phyloP scores from a whole-genome alignment of 2,113 vertebrate genomes.

The Trichomycterus rosablanca region DNA sequence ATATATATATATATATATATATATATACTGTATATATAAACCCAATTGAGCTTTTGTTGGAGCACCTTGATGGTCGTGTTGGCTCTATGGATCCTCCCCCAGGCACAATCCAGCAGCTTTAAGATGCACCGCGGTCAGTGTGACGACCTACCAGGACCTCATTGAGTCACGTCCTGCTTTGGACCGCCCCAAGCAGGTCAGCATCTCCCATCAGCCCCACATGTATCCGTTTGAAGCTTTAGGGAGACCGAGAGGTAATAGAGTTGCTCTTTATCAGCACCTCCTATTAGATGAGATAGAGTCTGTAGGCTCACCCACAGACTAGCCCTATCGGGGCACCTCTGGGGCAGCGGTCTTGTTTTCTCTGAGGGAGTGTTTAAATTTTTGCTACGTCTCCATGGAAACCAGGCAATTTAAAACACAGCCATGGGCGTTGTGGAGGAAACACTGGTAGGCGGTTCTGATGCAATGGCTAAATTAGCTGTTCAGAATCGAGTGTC shows the following conservation, averaged over 20 bases:
- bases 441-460: slow-evolving; percentile 18
- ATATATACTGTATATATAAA: no score
- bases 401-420: slow-evolving; percentile 25
- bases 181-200: not conserved
- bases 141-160: no score
- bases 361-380: slow-evolving; percentile 27
- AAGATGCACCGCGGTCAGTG: not conserved
- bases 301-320: no score
- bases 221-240: not conserved
- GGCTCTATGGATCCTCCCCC: no score
- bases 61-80: no score
- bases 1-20: no score
- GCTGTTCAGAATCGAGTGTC: slow-evolving; percentile 3
- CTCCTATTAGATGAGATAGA: no score
- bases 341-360: slow-evolving; percentile 27
- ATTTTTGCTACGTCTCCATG: slow-evolving; percentile 30
- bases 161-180: not conserved
- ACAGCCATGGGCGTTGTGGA: slow-evolving; percentile 26
- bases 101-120: no score
- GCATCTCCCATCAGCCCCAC: slow-evolving; percentile 14
- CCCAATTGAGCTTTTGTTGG: no score
- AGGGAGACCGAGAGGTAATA: slow-evolving; percentile 25
- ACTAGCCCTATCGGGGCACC: slow-evolving; percentile 19
- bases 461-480: slow-evolving; percentile 33
- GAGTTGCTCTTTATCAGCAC: slow-evolving; percentile 27